Conservation (phyloP, 1,140 invertebrate genomes). For the Diabrotica virgifera region DNA sequence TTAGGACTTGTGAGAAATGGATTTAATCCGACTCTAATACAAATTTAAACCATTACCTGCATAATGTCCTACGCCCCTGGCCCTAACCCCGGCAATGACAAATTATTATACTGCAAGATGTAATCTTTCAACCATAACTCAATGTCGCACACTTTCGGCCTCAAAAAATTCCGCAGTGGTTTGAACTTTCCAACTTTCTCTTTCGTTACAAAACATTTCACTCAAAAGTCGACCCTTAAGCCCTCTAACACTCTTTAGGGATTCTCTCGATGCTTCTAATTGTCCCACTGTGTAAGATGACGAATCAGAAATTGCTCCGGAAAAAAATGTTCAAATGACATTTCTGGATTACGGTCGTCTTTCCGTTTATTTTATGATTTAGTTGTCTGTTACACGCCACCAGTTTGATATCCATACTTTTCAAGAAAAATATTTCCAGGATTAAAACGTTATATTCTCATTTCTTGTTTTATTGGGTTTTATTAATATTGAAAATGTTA, state of each 20-base stretch:
- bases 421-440: too few relatives aligned
- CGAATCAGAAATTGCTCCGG: too few relatives aligned
- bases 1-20: too few relatives aligned
- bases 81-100: neutral
- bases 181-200: neutral
- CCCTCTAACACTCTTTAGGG: neutral
- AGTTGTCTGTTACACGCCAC: too few relatives aligned
- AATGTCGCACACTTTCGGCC: neutral
- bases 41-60: neutral
- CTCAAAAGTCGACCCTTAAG: neutral
- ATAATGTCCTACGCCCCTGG: neutral
- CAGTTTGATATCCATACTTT: too few relatives aligned
- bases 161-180: neutral
- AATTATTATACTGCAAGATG: slow-evolving; percentile 3
- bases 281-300: neutral
- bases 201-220: neutral
- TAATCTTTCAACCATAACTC: neutral
- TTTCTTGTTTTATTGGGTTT: too few relatives aligned
- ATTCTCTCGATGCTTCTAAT: neutral
- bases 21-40: too few relatives aligned
- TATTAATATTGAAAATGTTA: too few relatives aligned
- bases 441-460: too few relatives aligned
- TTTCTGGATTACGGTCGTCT: too few relatives aligned
- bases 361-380: too few relatives aligned
- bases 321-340: too few relatives aligned